Percentiles rank a stretch among this genome's conserved stretches.
Evolutionary conservation across 2,797 vertebrate species (phyloP).

Genomic region (Anas bahamensis): DNA sequence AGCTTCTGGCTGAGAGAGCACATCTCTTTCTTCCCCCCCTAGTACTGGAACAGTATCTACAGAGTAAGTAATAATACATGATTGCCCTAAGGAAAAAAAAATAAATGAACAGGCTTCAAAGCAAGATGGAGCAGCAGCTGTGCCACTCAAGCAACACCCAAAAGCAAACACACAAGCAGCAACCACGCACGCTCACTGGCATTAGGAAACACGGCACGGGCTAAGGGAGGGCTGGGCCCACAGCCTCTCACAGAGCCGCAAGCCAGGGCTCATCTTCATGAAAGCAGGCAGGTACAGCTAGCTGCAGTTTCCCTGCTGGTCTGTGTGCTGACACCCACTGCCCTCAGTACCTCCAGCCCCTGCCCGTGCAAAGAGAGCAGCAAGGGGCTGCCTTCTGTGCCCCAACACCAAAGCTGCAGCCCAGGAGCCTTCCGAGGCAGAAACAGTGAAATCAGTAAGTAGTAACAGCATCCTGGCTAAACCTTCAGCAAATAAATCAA

Average conservation of each 20-base stretch:
- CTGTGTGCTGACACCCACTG: fast-evolving
- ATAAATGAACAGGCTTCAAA: neutral
- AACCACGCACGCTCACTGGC: neutral
- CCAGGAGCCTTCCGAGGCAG: neutral
- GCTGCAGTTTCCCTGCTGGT: neutral
- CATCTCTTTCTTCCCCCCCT: neutral
- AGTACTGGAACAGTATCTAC: neutral
- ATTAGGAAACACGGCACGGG: fast-evolving
- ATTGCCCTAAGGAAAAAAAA: neutral
- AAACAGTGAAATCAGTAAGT: neutral
- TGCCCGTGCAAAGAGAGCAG: neutral
- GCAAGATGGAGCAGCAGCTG: neutral
- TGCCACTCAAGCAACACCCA: too few relatives aligned
- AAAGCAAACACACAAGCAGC: too few relatives aligned
- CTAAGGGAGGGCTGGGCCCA: neutral
- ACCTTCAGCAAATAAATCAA: neutral
- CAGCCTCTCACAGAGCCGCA: neutral
- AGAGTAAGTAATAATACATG: neutral
- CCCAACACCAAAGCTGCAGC: neutral
- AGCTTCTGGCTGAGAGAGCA: neutral
- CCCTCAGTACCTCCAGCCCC: neutral
- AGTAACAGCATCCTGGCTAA: neutral
- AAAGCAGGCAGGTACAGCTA: neutral
- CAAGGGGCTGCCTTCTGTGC: neutral
- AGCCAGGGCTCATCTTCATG: neutral